A percentile compares a stretch with the other conserved stretches of the same genome.
Conservation (phyloP, 30 jellyfish, hydroid and myxozoan genomes). For the Aurelia aurita region DNA sequence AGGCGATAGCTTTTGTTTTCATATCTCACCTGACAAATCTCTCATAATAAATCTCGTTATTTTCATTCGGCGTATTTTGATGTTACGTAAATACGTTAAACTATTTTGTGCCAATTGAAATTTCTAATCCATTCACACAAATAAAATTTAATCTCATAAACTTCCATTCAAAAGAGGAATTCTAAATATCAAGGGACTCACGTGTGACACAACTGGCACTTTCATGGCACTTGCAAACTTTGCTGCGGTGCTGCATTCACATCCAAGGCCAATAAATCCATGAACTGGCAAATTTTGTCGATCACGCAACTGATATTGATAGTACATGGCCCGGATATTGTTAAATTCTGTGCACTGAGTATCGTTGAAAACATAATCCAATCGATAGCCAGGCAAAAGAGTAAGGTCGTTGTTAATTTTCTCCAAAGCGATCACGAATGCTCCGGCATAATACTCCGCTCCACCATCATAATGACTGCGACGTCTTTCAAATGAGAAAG, state of each 20-base stretch:
- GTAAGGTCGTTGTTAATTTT: constrained; percentile 63
- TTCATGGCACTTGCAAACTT: constrained; percentile 81
- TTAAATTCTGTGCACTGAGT: constrained; percentile 77
- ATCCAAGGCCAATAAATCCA: constrained; percentile 77
- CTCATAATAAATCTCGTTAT: too few relatives aligned
- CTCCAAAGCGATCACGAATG: constrained; percentile 80
- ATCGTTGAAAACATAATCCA: constrained; percentile 78
- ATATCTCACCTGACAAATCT: too few relatives aligned
- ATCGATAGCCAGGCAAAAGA: constrained; percentile 72
- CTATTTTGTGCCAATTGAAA: neutral
- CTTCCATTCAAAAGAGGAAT: neutral
- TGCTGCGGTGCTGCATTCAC: constrained; percentile 76
- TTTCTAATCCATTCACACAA: neutral
- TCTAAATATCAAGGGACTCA: constrained; percentile 29
- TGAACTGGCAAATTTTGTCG: constrained; percentile 48
- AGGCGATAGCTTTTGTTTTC: too few relatives aligned
- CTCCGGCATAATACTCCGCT: constrained; percentile 86
- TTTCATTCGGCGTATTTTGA: too few relatives aligned
- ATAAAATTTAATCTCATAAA: neutral
- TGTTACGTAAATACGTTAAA: too few relatives aligned
- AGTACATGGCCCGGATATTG: constrained; percentile 67
- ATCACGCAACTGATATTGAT: constrained; percentile 57
- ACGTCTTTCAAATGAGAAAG: constrained; percentile 27
- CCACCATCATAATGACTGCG: constrained; percentile 56
- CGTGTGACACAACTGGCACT: constrained; percentile 80